Evolutionary conservation across 2,797 vertebrate genomes (phyloP), one percentile per base, ranked within the genome.

Genomic region (Gymnopithys bicolor): DNA sequence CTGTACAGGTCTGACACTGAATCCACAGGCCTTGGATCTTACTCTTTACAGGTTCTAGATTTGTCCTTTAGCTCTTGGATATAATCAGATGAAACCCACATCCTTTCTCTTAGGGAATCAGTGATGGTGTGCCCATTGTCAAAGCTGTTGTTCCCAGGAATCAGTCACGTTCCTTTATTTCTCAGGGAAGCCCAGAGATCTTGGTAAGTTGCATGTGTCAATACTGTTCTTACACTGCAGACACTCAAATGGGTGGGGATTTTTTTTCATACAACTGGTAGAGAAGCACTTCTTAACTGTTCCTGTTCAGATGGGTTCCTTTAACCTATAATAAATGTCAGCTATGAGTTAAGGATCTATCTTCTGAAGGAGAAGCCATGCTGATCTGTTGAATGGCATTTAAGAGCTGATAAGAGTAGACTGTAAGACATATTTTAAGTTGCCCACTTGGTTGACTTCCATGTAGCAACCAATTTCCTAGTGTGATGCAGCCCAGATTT

Each of bases 101-200:
- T 33, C 10, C 70, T 94, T 39, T 95, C 74, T 97, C 90, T 28
- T 92, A 99, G 99, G 99, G 99, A 66, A 99, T 99, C 97, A 99
- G 99, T 97, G 99, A 99, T 95, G 98, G 97, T 33, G 97, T 99
- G 70, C 98, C 99, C 10, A 97, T 99, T 53, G 96, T 99, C 73
- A 99, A 99, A 97, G 99, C 98, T 4, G 96, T 99, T 55, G 98
- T 99, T 23, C 99, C 99, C 76, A 99, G 98, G 97, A 99, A 98
- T 97, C 99, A 99, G 94, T 98, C 99, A 67, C 99, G 99, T 93
- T 99, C 99, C 76, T 99, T 99, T 97, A 99, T 99, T 98, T 99
- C 98, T 83, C 99, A 99, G 96, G 99, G 99, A 83, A 99, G 99
- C 92, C 99, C 99, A 19, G 99, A 99, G 97, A 98, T 98, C 71